Evolutionary conservation across 2,797 vertebrate genomes (phyloP), one percentile per base, ranked within the genome.

Genomic region (Lindbergichthys nudifrons): DNA sequence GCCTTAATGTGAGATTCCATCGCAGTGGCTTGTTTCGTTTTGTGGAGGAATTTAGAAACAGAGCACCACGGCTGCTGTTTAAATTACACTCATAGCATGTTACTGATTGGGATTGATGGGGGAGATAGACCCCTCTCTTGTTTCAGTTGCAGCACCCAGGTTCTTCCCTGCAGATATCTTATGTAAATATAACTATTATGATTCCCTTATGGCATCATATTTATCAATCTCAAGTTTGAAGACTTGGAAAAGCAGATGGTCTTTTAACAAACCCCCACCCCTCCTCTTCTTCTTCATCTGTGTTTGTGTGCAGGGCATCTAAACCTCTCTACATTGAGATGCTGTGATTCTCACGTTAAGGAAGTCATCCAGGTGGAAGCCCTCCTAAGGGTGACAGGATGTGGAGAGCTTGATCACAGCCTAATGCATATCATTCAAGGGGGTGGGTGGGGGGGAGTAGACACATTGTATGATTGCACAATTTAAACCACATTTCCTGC

Each of bases 401-500:
- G 81, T 84, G 41, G 70, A 45, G 68, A 59, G 51, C 66, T 47
- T 65, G 69, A 84, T 83, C 79, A 64, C 82, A 82, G 77, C 75
- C 46, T 67, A 43, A 82, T 75, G 68, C 65, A 82, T 73, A 85
- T 88, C 68, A 89, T 63, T 47, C 60, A 79, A 32, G 23, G n/a
- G 56, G 5, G 15, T 16, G 54, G 81, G 75, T 82, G 82, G 72
- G 75, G 75, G 82, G 82, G 71, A 74, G 79, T 76, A 42, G 53
- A 89, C 62, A 77, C 82, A 82, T 77, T 88, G 81, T 81, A 82
- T 64, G 74, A 72, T 52, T 77, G 70, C 66, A 82, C 84, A 87
- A 80, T 87, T 83, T 81, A 70, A 89, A 87, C 73, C 83, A 79
- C 78, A 86, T 84, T 91, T 94, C 90, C 87, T 90, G 84, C 58